These are phyloP conservation scores for Horisme vitalbata DNA, from an alignment of 2,888 invertebrate species.

Conservation along the genomic window DNA sequence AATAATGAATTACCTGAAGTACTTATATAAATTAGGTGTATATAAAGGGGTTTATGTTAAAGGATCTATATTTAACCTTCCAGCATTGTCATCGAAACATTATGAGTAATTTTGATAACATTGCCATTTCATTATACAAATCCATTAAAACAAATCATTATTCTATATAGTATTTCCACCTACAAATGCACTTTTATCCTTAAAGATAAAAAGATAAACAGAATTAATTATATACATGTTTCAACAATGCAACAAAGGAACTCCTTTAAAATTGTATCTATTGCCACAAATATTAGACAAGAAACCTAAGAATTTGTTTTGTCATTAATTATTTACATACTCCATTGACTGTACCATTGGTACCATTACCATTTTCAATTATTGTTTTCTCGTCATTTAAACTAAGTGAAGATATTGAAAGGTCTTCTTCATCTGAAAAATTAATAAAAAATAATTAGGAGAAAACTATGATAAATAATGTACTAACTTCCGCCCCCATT, in stretches of 20 bases:
- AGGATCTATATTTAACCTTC: no score
- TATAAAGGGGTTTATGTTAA: no score
- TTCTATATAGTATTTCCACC: not conserved
- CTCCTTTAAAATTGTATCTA: no score
- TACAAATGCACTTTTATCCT: slow-evolving; percentile 14
- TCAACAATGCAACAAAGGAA: no score
- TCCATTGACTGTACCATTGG: slow-evolving; percentile 44
- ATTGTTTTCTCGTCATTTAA: slow-evolving; percentile 65
- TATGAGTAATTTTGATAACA: not conserved
- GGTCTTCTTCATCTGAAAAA: slow-evolving; percentile 64
- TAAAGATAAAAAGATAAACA: not conserved
- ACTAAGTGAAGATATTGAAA: slow-evolving; percentile 65
- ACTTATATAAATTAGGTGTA: no score
- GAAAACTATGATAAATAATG: no score
- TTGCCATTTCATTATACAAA: not conserved
- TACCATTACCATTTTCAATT: slow-evolving; percentile 60
- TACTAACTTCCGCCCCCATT: no score
- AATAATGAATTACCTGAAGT: no score
- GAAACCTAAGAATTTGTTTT: no score
- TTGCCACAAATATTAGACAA: no score
- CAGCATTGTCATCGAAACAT: no score
- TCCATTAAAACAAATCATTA: not conserved
- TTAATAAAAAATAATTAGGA: slow-evolving; percentile 11
- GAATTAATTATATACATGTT: not conserved
- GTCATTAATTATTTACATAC: slow-evolving; percentile 33